These are phyloP conservation scores for Drosophila insularis DNA, from an alignment of 1,140 invertebrate species.

Conservation along the genomic window DNA sequence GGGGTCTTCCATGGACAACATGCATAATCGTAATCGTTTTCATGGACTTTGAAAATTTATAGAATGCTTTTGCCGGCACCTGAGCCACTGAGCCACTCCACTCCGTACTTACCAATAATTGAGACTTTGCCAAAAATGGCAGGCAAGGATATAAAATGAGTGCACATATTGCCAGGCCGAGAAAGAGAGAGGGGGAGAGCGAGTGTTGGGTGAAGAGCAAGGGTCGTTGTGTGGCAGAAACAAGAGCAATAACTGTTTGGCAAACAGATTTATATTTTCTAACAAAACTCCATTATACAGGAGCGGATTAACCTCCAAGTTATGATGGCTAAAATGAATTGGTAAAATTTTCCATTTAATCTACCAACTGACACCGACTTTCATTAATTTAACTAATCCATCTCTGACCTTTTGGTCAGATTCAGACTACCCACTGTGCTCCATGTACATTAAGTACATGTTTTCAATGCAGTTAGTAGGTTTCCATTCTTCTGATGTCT, in stretches of 20 bases:
- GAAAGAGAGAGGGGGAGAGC: neutral
- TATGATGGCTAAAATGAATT: neutral
- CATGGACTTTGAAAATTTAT: slow-evolving; percentile 64
- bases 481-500: slow-evolving; percentile 43
- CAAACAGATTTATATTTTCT: slow-evolving; percentile 77
- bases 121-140: slow-evolving; percentile 64
- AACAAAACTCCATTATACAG: slow-evolving; percentile 21
- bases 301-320: slow-evolving; percentile 31
- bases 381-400: slow-evolving; percentile 3
- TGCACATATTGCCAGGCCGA: slow-evolving; percentile 63
- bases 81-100: slow-evolving; percentile 45
- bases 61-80: slow-evolving; percentile 73
- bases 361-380: neutral
- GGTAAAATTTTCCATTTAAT: neutral
- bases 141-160: slow-evolving; percentile 66
- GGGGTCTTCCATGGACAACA: slow-evolving; percentile 42
- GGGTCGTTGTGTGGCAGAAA: slow-evolving; percentile 45
- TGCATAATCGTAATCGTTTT: slow-evolving; percentile 78
- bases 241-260: slow-evolving; percentile 79
- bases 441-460: slow-evolving; percentile 60
- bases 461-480: slow-evolving; percentile 49
- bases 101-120: slow-evolving; percentile 64
- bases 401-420: slow-evolving; percentile 17
- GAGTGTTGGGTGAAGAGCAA: neutral
- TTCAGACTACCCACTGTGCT: slow-evolving; percentile 37